Percentiles rank a stretch among this genome's conserved stretches.
Evolutionary conservation across 2,888 invertebrate genomes (phyloP).

Genomic region (Agonopterix heracliana): DNA sequence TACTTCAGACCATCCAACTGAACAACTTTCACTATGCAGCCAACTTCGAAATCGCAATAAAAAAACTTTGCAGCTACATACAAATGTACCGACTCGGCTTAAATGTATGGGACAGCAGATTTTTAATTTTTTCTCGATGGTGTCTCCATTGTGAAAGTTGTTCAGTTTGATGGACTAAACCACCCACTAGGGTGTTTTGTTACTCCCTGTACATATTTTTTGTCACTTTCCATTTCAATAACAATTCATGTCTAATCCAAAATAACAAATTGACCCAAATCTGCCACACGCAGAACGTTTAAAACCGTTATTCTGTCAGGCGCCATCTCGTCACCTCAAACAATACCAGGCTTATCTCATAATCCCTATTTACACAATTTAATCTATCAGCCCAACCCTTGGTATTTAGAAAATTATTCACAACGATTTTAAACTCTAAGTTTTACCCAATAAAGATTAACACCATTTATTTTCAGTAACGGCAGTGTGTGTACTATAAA

Average conservation of each 20-base stretch:
- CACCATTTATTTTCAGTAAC: conserved; percentile 16
- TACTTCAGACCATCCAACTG: too few relatives aligned
- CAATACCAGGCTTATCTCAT: conserved; percentile 66
- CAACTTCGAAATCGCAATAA: too few relatives aligned
- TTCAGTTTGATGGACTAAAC: too few relatives aligned
- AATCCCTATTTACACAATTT: conserved; percentile 75
- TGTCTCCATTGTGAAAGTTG: too few relatives aligned
- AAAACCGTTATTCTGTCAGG: conserved; percentile 34
- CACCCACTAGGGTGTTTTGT: too few relatives aligned
- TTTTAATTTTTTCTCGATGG: too few relatives aligned
- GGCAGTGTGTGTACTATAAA: conserved; percentile 28
- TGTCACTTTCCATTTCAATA: background rate
- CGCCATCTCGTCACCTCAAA: conserved; percentile 61
- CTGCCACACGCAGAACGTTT: conserved; percentile 44
- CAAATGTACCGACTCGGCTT: too few relatives aligned
- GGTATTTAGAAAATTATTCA: conserved; percentile 6
- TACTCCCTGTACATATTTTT: too few relatives aligned
- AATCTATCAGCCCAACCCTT: conserved; percentile 46
- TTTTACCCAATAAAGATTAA: conserved; percentile 33
- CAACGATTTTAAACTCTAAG: conserved; percentile 47
- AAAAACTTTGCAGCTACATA: too few relatives aligned
- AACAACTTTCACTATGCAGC: too few relatives aligned
- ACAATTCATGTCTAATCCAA: background rate
- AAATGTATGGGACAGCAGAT: too few relatives aligned
- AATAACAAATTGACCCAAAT: conserved; percentile 37